A percentile compares a stretch with the other conserved stretches of the same genome.
Conservation (phyloP, 2,113 vertebrate species). For the Noturus placidus region DNA sequence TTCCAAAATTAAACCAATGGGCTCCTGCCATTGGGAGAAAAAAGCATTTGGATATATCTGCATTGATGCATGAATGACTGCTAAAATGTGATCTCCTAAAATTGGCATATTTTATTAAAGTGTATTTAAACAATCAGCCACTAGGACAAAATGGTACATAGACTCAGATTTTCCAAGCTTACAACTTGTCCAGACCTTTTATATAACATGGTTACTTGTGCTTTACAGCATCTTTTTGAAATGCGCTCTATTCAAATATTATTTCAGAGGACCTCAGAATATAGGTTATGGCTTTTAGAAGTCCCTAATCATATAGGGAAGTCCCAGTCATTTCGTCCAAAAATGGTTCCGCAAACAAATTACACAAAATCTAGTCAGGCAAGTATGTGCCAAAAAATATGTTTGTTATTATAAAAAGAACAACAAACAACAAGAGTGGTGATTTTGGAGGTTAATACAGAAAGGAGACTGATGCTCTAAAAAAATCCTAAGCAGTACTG, state of each 20-base stretch:
- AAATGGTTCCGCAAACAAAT: neutral
- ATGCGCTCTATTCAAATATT: neutral
- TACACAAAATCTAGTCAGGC: neutral
- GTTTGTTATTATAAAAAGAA: neutral
- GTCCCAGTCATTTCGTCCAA: neutral
- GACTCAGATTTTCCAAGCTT: neutral
- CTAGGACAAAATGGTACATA: neutral
- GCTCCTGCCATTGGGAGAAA: neutral
- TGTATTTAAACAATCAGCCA: neutral
- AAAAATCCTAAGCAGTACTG: neutral
- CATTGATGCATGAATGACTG: neutral
- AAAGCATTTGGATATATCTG: slow-evolving; percentile 16
- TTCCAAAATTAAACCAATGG: slow-evolving; percentile 26
- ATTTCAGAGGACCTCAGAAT: neutral
- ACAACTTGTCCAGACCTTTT: neutral
- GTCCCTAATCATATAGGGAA: neutral
- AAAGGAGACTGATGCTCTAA: neutral
- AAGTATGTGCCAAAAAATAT: neutral
- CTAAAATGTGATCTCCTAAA: neutral
- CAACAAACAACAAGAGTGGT: neutral
- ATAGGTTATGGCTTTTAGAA: neutral
- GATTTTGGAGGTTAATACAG: neutral
- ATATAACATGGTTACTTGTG: neutral
- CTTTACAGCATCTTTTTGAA: neutral
- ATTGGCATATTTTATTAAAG: neutral